Base-by-base conservation (phyloP, 2,113 vertebrate genomes). In the Cisticola juncidis region DNA sequence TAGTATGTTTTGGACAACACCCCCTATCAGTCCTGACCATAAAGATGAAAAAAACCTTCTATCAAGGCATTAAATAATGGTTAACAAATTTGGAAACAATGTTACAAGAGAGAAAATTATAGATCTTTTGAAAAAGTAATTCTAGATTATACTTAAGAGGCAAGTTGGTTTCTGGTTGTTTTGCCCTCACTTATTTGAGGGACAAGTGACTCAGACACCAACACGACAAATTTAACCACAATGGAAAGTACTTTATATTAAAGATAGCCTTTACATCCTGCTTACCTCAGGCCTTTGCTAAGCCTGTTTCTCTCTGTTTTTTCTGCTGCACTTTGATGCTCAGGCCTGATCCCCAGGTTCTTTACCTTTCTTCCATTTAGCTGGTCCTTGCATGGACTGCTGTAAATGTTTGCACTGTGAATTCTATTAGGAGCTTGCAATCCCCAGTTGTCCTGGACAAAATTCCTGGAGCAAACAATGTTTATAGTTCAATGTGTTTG, bases 401-500 rank as follows among this genome's bases (percentile, higher is more conserved):
- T 78, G 44, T 78, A 42, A 94, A 62, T 58, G 38, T 94, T 95
- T 96, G 50, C 13, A 35, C 31, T 92, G 44, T 80, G 91, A 88
- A 74, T 89, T 62, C 77, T 81, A 26, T 89, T 95, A 95, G 92
- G 93, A 96, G 92, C 50, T 70, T 68, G 64, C 42, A 77, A 57
- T 97, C 76, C 93, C 83, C 66, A 54, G 60, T 90, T 91, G 76
- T 94, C 81, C 93, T 78, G 42, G 91, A 76, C 18, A n/a, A 96
- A 97, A 97, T 96, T 98, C 95, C 86, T 94, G 74, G 66, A 91
- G 88, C 86, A 96, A 84, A 85, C 66, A 95, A 74, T 91, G 86
- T 95, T 98, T 97, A 81, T 81, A 95, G 95, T 93, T 97, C 87
- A 91, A 50, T 76, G 62, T 86, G 81, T 91, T 95, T 97, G 70